Percentiles rank a stretch among this genome's conserved stretches.
Evolutionary conservation across 2,888 invertebrate genomes (phyloP).

Genomic region (Gastrophysa polygoni): DNA sequence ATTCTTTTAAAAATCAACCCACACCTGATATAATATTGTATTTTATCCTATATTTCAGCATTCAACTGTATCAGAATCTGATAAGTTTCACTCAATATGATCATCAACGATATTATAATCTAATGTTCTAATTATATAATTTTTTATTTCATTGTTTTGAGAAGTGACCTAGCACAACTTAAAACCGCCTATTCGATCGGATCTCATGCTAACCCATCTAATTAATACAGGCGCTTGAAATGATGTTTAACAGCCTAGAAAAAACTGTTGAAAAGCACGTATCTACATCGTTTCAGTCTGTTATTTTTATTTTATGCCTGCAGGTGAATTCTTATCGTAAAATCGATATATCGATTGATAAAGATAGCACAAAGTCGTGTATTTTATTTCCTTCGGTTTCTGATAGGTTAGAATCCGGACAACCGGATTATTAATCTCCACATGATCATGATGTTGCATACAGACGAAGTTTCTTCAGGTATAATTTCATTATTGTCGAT

Average conservation of each 20-base stretch:
- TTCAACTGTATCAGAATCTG: too few relatives aligned
- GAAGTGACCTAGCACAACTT: not conserved
- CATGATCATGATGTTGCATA: too few relatives aligned
- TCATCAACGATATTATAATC: too few relatives aligned
- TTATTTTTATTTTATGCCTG: constrained; percentile 10
- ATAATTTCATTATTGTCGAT: too few relatives aligned
- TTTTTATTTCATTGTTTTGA: not conserved
- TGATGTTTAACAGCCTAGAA: constrained; percentile 8
- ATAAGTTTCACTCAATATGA: too few relatives aligned
- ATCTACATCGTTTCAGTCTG: constrained; percentile 5
- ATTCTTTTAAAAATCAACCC: too few relatives aligned
- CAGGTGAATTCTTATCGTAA: constrained; percentile 8
- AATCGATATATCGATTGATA: not conserved
- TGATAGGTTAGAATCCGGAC: too few relatives aligned
- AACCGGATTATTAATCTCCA: too few relatives aligned
- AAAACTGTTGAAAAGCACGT: constrained; percentile 6
- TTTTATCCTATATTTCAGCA: too few relatives aligned
- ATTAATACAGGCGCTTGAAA: constrained; percentile 11
- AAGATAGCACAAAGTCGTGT: not conserved
- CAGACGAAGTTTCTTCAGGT: too few relatives aligned
- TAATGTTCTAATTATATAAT: too few relatives aligned
- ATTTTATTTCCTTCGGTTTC: not conserved
- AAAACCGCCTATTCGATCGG: not conserved
- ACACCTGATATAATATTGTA: too few relatives aligned
- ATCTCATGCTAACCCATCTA: constrained; percentile 11